phyloP scores from a whole-genome alignment of 2,888 invertebrate genomes.

The Ectemnius continuus region DNA sequence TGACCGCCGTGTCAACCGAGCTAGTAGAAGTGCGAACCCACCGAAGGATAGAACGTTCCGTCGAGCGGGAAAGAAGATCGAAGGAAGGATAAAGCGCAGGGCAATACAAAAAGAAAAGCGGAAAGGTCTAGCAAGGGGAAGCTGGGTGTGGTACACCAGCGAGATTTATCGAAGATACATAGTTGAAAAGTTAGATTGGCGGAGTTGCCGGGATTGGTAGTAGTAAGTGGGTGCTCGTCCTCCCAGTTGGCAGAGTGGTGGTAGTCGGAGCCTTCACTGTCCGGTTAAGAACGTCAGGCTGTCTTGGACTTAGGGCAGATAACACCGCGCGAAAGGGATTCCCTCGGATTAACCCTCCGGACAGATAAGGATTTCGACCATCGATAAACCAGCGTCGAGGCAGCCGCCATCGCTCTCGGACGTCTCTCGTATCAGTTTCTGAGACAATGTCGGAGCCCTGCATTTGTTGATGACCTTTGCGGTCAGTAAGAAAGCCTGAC shows the following conservation, averaged over 20 bases:
- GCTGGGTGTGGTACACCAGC: conserved; percentile 33
- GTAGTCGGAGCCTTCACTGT: background rate
- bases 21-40: conserved; percentile 29
- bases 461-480: conserved; percentile 46
- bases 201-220: conserved; percentile 25
- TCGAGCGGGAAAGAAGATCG: conserved; percentile 15
- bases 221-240: conserved; percentile 45
- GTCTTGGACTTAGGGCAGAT: conserved; percentile 60
- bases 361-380: conserved; percentile 67
- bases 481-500: background rate
- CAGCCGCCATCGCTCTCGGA: conserved; percentile 61
- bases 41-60: conserved; percentile 23
- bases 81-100: conserved; percentile 11
- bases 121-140: conserved; percentile 22
- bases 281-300: conserved; percentile 36
- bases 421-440: conserved; percentile 52
- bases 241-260: conserved; percentile 11
- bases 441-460: conserved; percentile 38
- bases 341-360: conserved; percentile 66
- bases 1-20: conserved; percentile 29
- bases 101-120: conserved; percentile 3
- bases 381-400: conserved; percentile 63
- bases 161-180: conserved; percentile 68
- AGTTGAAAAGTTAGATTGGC: conserved; percentile 66
- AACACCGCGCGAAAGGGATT: conserved; percentile 65